Evolutionary conservation across 2,888 invertebrate species (phyloP).

Genomic region (Xylota sylvarum): DNA sequence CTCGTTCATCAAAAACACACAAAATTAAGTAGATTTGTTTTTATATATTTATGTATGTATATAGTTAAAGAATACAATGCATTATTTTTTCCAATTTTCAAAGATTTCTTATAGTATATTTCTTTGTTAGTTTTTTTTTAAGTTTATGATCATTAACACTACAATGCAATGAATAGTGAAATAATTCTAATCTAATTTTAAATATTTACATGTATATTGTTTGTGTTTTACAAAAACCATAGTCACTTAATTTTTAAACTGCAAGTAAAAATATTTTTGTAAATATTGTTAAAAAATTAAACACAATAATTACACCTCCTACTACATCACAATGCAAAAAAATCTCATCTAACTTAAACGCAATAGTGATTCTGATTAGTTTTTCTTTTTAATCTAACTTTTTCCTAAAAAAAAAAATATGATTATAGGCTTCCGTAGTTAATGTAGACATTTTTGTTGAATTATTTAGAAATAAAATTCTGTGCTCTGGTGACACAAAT

Average conservation of each 20-base stretch:
- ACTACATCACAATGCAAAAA: slow-evolving; percentile 47
- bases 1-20: slow-evolving; percentile 1
- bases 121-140: slow-evolving; percentile 25
- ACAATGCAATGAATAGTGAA: slow-evolving; percentile 60
- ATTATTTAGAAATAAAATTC: no score
- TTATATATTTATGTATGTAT: neutral
- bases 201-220: slow-evolving; percentile 61
- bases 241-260: slow-evolving; percentile 36
- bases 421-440: neutral
- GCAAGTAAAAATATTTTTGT: slow-evolving; percentile 18
- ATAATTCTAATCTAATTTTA: slow-evolving; percentile 41
- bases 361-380: slow-evolving; percentile 23
- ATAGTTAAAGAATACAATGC: slow-evolving; percentile 31
- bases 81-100: neutral
- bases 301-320: slow-evolving; percentile 1
- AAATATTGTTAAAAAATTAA: slow-evolving; percentile 6
- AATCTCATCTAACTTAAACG: slow-evolving; percentile 27
- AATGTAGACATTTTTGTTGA: neutral
- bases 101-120: slow-evolving; percentile 25
- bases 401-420: no score
- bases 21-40: neutral
- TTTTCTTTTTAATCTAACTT: neutral
- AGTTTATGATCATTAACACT: slow-evolving; percentile 45
- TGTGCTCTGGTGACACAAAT: no score
- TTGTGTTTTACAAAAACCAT: slow-evolving; percentile 62